Conservation (phyloP, 2,888 invertebrate genomes). For the Trileptium ribeirensis region DNA sequence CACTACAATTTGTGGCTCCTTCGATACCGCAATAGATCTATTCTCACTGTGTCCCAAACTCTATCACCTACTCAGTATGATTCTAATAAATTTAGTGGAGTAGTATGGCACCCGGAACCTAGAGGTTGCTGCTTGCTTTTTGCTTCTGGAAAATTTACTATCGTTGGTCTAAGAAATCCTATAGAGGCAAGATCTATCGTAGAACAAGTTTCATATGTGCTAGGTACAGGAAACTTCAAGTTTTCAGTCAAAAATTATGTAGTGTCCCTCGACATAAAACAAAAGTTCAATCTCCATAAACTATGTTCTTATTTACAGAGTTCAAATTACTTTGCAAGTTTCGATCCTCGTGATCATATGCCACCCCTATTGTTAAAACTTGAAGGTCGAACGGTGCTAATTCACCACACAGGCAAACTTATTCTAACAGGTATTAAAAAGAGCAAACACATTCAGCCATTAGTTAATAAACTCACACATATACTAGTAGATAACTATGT, state of each 20-base stretch:
- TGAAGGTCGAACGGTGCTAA: not conserved
- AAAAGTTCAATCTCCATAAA: too few species aligned
- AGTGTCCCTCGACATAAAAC: not conserved
- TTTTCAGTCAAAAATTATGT: not conserved
- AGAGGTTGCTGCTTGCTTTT: not conserved
- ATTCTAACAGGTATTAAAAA: not conserved
- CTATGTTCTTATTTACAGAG: too few species aligned
- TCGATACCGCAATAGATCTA: too few species aligned
- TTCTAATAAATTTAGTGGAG: not conserved
- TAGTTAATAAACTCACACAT: not conserved
- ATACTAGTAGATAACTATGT: not conserved
- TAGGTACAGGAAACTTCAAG: not conserved
- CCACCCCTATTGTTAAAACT: not conserved
- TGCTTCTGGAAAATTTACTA: not conserved
- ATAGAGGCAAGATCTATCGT: not conserved
- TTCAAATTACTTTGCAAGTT: too few species aligned
- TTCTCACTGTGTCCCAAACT: too few species aligned
- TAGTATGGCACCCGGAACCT: not conserved
- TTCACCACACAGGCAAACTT: not conserved
- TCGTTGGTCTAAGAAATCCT: not conserved
- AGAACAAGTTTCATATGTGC: not conserved
- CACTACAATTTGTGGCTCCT: too few species aligned
- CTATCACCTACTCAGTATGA: too few species aligned
- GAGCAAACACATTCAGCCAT: not conserved
- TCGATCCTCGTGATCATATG: too few species aligned